Evolutionary conservation across 2,888 invertebrate species (phyloP).

Genomic region (Microchrysa polita): DNA sequence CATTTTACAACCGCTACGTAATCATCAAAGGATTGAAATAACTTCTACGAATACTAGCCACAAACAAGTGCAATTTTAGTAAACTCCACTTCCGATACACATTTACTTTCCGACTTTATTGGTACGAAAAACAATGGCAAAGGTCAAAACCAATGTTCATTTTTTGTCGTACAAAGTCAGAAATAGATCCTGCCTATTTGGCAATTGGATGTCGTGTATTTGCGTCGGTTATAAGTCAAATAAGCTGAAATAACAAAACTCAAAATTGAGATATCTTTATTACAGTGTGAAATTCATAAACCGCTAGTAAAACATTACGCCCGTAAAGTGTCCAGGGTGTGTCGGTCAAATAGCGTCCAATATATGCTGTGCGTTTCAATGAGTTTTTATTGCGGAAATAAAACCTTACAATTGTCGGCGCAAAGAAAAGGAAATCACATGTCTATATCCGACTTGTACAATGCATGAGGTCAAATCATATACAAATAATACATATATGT

Average conservation of each 20-base stretch:
- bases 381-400: conserved; percentile 30
- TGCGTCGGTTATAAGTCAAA: no score
- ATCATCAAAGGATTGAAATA: background rate
- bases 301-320: conserved; percentile 20
- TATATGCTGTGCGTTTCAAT: background rate
- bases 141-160: conserved; percentile 16
- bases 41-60: background rate
- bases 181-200: background rate
- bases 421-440: conserved; percentile 9
- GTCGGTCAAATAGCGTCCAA: background rate
- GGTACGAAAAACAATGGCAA: conserved; percentile 7
- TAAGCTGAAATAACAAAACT: background rate
- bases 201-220: background rate
- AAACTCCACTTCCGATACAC: background rate
- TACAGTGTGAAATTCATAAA: conserved; percentile 37
- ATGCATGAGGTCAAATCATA: no score
- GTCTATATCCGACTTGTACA: conserved; percentile 4
- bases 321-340: conserved; percentile 8
- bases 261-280: conserved; percentile 25
- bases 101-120: conserved; percentile 14
- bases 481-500: no score
- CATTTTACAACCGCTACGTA: background rate
- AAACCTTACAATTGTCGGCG: background rate
- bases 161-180: background rate
- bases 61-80: conserved; percentile 7